These are phyloP conservation scores for Pseudococcus jackbeardsleyi DNA, from an alignment of 2,888 invertebrate genomes.

Conservation along the genomic window DNA sequence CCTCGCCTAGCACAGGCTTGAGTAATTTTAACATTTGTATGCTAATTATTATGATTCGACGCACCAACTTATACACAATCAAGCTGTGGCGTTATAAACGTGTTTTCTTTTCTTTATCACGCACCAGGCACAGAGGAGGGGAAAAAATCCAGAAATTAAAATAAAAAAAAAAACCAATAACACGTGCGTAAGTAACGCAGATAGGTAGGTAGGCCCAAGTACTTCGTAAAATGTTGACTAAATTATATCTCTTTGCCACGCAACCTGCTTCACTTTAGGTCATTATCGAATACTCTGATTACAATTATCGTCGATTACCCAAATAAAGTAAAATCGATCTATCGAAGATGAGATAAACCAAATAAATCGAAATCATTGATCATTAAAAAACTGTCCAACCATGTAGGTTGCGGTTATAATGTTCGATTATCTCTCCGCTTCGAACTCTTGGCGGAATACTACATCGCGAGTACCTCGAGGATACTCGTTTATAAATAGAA, in stretches of 20 bases:
- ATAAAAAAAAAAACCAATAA: conserved; percentile 16
- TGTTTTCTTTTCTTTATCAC: not conserved
- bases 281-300: too few species aligned
- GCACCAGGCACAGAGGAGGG: not conserved
- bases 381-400: not conserved
- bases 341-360: not conserved
- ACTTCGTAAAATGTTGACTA: not conserved
- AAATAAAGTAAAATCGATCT: too few species aligned
- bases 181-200: not conserved
- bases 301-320: too few species aligned
- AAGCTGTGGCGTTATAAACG: not conserved
- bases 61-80: not conserved
- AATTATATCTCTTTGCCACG: not conserved
- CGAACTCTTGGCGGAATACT: not conserved
- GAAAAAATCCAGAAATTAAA: not conserved
- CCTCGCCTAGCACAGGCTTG: not conserved
- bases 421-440: not conserved
- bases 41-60: conserved; percentile 11
- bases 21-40: conserved; percentile 20
- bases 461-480: not conserved
- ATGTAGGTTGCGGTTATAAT: not conserved
- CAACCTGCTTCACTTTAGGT: not conserved
- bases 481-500: conserved; percentile 3
- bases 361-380: not conserved
- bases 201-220: too few species aligned